A percentile compares a stretch with the other conserved stretches of the same genome.
These are phyloP conservation scores for Chrosomus eos DNA, from an alignment of 2,797 vertebrate species.

Conservation along the genomic window DNA sequence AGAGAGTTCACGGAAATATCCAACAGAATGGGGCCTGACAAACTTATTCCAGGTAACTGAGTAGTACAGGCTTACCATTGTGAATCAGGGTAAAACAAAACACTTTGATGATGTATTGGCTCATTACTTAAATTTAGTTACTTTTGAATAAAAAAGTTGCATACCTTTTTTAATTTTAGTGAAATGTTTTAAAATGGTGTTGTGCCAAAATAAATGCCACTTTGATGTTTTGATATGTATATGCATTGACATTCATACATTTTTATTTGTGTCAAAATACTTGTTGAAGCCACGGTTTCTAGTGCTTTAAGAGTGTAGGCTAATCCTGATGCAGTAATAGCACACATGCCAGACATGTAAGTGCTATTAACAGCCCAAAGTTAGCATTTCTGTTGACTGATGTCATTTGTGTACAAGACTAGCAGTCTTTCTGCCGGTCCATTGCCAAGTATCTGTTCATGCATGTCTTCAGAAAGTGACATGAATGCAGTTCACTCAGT, in stretches of 20 bases:
- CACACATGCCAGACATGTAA: conserved; percentile 18
- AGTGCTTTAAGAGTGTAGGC: neutral
- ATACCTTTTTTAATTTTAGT: neutral
- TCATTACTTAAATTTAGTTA: neutral
- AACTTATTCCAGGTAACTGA: conserved; percentile 90
- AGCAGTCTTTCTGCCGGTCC: conserved; percentile 17
- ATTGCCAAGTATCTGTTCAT: conserved; percentile 47
- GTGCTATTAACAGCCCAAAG: conserved; percentile 2
- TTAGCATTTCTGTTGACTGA: conserved; percentile 51
- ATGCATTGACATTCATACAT: neutral
- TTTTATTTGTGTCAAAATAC: conserved; percentile 2
- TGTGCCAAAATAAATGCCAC: neutral
- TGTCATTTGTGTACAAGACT: conserved; percentile 45
- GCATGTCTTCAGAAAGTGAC: conserved; percentile 36
- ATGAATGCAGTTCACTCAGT: conserved; percentile 40
- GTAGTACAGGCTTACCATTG: neutral
- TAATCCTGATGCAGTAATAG: neutral
- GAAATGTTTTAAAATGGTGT: neutral
- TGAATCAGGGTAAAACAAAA: neutral
- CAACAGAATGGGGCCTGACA: conserved; percentile 90
- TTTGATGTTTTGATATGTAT: neutral
- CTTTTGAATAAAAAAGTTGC: neutral
- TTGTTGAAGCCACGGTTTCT: neutral
- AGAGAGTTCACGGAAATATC: conserved; percentile 95
- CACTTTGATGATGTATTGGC: neutral